Percentiles rank a stretch among this genome's conserved stretches.
These are phyloP conservation scores for Megatriorchis doriae DNA, from an alignment of 2,113 vertebrate genomes.

Conservation along the genomic window DNA sequence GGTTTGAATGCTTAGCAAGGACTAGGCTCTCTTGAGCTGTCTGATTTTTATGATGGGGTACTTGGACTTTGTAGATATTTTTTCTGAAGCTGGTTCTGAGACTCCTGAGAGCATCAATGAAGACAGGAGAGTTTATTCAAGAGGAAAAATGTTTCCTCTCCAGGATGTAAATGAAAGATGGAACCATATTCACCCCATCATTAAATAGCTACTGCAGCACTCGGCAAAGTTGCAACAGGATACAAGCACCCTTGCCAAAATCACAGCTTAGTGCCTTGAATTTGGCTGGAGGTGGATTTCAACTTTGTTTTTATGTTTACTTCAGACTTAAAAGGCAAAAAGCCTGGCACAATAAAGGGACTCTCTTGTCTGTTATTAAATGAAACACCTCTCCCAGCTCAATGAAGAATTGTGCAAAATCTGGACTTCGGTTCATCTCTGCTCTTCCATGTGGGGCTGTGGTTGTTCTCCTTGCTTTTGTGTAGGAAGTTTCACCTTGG, in stretches of 20 bases:
- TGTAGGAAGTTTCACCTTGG: not conserved
- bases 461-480: not conserved
- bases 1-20: not conserved
- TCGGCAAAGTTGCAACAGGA: not conserved
- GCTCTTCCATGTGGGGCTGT: not conserved
- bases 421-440: not conserved
- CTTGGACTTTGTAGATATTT: not conserved
- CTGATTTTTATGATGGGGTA: not conserved
- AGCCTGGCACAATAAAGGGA: not conserved
- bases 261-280: not conserved
- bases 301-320: not conserved
- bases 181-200: not conserved
- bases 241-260: not conserved
- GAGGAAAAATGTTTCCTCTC: not conserved
- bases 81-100: not conserved
- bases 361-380: not conserved
- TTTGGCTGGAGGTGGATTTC: conserved; percentile 33
- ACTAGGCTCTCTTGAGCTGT: not conserved
- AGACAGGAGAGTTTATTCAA: not conserved
- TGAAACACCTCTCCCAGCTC: not conserved
- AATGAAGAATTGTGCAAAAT: not conserved
- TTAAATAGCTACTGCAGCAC: not conserved
- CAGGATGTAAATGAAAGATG: not conserved
- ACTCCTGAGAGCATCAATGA: not conserved
- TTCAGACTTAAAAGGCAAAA: conserved; percentile 18